Evolutionary conservation across 2,888 invertebrate species (phyloP).

Genomic region (Tetrapedia diversipes): DNA sequence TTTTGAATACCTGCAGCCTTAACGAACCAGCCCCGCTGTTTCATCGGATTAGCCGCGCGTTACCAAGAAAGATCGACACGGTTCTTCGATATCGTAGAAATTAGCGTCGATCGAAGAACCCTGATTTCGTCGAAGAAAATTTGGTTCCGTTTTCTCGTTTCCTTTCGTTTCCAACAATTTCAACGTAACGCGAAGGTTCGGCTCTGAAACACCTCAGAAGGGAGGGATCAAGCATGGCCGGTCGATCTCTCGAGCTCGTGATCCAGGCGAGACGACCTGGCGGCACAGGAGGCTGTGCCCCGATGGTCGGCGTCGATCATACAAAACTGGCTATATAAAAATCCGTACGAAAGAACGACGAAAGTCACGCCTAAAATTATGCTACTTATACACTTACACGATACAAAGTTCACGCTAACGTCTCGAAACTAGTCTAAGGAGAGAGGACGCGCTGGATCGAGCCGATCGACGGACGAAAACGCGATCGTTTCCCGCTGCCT

Average conservation of each 20-base stretch:
- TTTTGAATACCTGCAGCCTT: too few species aligned
- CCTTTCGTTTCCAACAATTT: too few species aligned
- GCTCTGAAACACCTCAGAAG: too few species aligned
- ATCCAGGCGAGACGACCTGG: constrained; percentile 40
- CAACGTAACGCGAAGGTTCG: neutral
- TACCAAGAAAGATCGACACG: neutral
- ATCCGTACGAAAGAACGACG: constrained; percentile 66
- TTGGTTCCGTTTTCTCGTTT: too few species aligned
- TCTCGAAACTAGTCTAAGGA: constrained; percentile 61
- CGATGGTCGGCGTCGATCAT: constrained; percentile 51
- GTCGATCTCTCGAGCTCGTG: constrained; percentile 28
- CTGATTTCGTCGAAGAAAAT: neutral
- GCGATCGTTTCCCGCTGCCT: neutral
- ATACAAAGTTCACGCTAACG: constrained; percentile 56
- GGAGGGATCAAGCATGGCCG: too few species aligned
- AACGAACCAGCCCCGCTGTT: too few species aligned
- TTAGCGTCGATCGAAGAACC: neutral
- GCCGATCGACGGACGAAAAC: constrained; percentile 33
- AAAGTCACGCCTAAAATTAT: constrained; percentile 56
- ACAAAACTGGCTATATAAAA: constrained; percentile 67
- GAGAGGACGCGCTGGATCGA: constrained; percentile 48
- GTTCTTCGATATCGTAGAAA: neutral
- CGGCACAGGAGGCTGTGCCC: constrained; percentile 45
- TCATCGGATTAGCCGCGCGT: too few species aligned
- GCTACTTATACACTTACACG: constrained; percentile 62